These are phyloP conservation scores for Psilanteris sp. DNA, from an alignment of 1,140 invertebrate genomes.

Conservation along the genomic window DNA sequence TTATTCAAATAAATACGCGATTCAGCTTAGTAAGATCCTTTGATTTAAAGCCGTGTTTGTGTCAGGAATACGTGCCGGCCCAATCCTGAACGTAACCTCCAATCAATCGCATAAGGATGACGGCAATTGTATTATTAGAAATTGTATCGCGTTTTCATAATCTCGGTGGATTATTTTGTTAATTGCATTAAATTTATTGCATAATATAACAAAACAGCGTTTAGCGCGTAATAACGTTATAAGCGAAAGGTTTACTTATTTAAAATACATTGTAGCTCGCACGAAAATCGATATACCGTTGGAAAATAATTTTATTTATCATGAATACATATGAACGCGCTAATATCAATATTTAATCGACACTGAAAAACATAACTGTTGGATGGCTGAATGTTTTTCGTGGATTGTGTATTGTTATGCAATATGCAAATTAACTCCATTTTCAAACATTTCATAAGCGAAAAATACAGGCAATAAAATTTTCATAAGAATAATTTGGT, in stretches of 20 bases:
- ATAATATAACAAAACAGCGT: constrained; percentile 2
- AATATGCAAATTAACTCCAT: constrained; percentile 35
- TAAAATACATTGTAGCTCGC: constrained; percentile 20
- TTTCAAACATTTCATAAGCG: constrained; percentile 22
- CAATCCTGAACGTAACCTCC: no score
- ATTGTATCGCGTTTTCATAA: no score
- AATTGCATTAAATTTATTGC: no score
- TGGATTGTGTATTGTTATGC: constrained; percentile 14
- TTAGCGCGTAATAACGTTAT: constrained; percentile 1
- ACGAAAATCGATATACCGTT: constrained; percentile 24
- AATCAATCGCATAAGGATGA: no score
- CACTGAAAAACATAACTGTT: constrained; percentile 24
- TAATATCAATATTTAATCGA: constrained; percentile 49
- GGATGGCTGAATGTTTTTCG: constrained; percentile 24
- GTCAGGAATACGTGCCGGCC: no score
- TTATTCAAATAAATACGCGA: no score
- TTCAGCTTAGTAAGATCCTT: no score
- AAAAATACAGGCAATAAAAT: constrained; percentile 8
- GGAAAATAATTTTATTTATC: constrained; percentile 43
- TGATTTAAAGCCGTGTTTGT: no score
- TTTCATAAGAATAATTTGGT: constrained; percentile 24
- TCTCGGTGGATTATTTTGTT: no score
- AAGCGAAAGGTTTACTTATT: constrained; percentile 23
- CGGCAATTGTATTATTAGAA: no score
- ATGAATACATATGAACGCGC: constrained; percentile 24